A percentile compares a stretch with the other conserved stretches of the same genome.
Conservation (phyloP, 1,140 invertebrate species). For the Magallana angulata region DNA sequence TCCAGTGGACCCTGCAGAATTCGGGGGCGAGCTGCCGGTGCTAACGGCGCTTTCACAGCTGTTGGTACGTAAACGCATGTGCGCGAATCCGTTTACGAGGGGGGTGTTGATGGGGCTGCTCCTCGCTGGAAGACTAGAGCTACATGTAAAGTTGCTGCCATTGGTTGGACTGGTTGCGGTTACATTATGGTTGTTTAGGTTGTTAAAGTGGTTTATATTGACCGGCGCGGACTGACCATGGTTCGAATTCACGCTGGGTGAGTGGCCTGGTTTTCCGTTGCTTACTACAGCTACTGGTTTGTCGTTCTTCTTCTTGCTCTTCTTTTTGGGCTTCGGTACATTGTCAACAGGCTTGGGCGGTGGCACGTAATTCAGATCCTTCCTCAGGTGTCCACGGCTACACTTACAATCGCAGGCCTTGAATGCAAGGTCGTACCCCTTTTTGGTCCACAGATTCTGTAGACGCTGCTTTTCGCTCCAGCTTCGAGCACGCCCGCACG, state of each 20-base stretch:
- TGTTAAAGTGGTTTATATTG: constrained; percentile 50
- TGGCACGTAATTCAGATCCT: constrained; percentile 94
- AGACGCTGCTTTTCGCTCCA: constrained; percentile 96
- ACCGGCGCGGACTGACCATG: not conserved
- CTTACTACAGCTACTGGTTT: constrained; percentile 80
- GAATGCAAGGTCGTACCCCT: constrained; percentile 96
- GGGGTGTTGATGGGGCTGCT: constrained; percentile 82
- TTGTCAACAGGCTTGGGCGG: constrained; percentile 70
- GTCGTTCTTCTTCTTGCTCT: constrained; percentile 81
- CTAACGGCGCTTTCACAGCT: constrained; percentile 81
- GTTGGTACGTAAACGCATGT: constrained; percentile 84
- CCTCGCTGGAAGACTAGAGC: constrained; percentile 61
- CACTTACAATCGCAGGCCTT: constrained; percentile 89
- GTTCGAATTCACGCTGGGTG: not conserved
- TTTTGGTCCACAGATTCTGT: constrained; percentile 98
- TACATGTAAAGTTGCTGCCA: constrained; percentile 49
- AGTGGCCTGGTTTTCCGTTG: constrained; percentile 55
- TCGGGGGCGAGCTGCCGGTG: constrained; percentile 81
- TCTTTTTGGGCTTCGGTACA: constrained; percentile 79
- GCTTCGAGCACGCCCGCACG: constrained; percentile 91
- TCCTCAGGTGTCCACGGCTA: constrained; percentile 93
- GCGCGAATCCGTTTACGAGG: constrained; percentile 81
- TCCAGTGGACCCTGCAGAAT: constrained; percentile 67
- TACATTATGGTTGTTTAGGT: constrained; percentile 63
- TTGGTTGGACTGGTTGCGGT: constrained; percentile 46